Base-by-base conservation (phyloP, 2,888 invertebrate genomes). In the Mycalesis mineus region DNA sequence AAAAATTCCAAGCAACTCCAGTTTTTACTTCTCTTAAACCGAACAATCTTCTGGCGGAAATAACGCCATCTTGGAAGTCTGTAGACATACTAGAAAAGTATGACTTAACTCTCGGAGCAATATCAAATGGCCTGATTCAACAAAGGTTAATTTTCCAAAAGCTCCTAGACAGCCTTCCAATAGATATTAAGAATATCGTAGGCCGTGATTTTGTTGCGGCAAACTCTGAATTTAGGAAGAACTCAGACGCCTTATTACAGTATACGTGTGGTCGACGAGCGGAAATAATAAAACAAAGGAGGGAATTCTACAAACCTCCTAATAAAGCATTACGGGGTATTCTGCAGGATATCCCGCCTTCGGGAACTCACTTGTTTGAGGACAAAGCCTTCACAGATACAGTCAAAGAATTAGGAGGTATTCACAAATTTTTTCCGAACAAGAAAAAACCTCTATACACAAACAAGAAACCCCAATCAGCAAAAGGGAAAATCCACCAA, bases 1-100 rank as follows among this genome's bases (percentile, higher is more conserved):
- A 65, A 13, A 47, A 33, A 1, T 65, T 65, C n/a, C 65, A 66
- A 33, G 63, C 66, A 0, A 58, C 62, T 1, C 64, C 65, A 14
- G 65, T 53, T 5, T 66, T 66, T 14, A 55, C 49, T 0, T n/a
- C 51, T 5, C 41, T 67, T 0, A 63, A 64, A 36, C 55, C 45
- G 0, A 65, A 65, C 37, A 44, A 31, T n/a, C 7, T 42, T 1
- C 36, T 66, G 15, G 64, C 64, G 4, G 52, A 42, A 6, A 49
- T 64, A 0, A 65, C 64, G 8, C 65, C 65, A 8, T 4, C 37
- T 2, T 65, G 51, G 51, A 29, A 41, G 15, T n/a, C 28, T 29
- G n/a, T 17, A 37, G 7, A 1, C 5, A 22, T 22, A 4, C 33
- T 33, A 6, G 33, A 11, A 33, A 11, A 33, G 7, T n/a, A 3